These are phyloP conservation scores for Reticulitermes lucifugus DNA, from an alignment of 2,888 invertebrate species.

Conservation along the genomic window DNA sequence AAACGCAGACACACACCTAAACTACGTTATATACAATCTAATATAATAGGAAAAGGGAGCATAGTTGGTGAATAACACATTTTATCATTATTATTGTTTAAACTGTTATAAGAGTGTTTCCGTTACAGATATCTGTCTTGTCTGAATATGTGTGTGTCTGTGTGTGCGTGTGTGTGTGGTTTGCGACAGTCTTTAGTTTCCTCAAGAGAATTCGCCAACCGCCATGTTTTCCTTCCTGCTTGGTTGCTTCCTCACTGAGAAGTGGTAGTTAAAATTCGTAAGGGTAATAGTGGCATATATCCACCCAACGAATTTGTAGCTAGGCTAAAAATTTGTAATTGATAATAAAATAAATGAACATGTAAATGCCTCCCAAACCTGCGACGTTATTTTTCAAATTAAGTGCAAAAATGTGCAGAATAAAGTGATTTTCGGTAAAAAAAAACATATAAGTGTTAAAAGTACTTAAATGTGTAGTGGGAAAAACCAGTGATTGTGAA, in stretches of 20 bases:
- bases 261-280: not conserved
- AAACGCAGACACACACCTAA: not conserved
- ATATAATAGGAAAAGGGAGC: slow-evolving; percentile 40
- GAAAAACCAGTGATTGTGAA: too few relatives aligned
- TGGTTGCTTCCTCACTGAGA: slow-evolving; percentile 26
- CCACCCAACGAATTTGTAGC: too few relatives aligned
- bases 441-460: too few relatives aligned
- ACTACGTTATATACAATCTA: slow-evolving; percentile 3
- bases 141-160: slow-evolving; percentile 19
- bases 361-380: too few relatives aligned
- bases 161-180: not conserved
- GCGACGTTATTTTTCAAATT: too few relatives aligned
- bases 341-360: too few relatives aligned
- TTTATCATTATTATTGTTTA: slow-evolving; percentile 42
- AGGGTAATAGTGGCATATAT: slow-evolving; percentile 20
- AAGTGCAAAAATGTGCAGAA: too few relatives aligned
- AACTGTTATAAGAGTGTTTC: slow-evolving; percentile 42
- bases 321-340: too few relatives aligned
- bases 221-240: slow-evolving; percentile 41
- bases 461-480: too few relatives aligned
- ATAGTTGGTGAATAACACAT: slow-evolving; percentile 35
- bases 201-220: slow-evolving; percentile 39
- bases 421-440: too few relatives aligned
- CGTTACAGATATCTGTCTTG: slow-evolving; percentile 34
- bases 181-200: slow-evolving; percentile 39